These are phyloP conservation scores for Mimachlamys varia DNA, from an alignment of 2,888 invertebrate species.

Conservation along the genomic window DNA sequence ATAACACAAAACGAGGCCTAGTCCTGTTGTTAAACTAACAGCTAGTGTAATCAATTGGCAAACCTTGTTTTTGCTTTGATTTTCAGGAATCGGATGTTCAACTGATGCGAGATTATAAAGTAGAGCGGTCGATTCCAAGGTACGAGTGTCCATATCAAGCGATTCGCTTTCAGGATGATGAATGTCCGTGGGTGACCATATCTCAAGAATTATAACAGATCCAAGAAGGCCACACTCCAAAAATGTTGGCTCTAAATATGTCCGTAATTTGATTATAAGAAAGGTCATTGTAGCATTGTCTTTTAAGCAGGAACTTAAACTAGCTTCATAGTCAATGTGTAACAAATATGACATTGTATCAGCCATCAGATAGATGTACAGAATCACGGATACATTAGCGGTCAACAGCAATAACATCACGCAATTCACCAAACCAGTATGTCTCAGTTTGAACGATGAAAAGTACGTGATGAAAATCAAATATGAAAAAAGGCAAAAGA, in stretches of 20 bases:
- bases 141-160: neutral
- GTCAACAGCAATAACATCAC: too few relatives aligned
- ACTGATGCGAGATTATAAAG: neutral
- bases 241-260: neutral
- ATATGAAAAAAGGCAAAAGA: too few relatives aligned
- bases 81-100: neutral
- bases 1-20: neutral
- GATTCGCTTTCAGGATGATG: neutral
- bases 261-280: neutral
- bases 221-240: neutral
- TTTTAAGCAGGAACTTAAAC: neutral
- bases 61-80: neutral
- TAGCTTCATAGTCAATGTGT: neutral
- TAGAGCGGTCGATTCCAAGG: neutral
- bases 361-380: neutral
- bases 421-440: too few relatives aligned
- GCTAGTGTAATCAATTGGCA: neutral
- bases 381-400: neutral
- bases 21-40: neutral
- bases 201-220: neutral
- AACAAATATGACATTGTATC: neutral
- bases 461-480: too few relatives aligned
- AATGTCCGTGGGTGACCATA: neutral
- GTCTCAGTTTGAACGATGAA: too few relatives aligned
- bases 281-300: neutral